Percentiles rank a stretch among this genome's conserved stretches.
Conservation (phyloP, 2,888 invertebrate genomes). For the Pollenia labialis region DNA sequence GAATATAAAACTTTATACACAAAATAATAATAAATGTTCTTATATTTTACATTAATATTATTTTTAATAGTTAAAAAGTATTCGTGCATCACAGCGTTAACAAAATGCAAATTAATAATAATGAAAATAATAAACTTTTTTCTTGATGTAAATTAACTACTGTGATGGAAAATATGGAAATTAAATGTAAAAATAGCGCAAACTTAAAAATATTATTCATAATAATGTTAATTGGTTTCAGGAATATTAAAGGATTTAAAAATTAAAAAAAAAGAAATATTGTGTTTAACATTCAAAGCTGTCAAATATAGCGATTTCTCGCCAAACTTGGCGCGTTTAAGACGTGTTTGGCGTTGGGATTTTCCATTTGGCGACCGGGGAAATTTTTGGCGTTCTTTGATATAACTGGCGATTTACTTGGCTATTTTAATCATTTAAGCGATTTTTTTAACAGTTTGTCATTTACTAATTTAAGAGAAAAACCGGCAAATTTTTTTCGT, state of each 20-base stretch:
- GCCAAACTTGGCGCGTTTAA: no score
- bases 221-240: background rate
- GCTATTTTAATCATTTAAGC: no score
- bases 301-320: no score
- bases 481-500: no score
- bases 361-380: no score
- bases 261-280: background rate
- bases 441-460: no score
- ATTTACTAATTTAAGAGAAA: no score
- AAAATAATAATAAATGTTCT: background rate
- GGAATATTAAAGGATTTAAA: background rate
- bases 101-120: conserved; percentile 9
- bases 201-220: background rate
- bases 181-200: background rate
- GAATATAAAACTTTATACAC: background rate
- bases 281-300: no score
- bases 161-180: background rate
- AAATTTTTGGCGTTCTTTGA: no score
- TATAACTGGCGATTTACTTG: no score
- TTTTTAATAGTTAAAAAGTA: conserved; percentile 25
- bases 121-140: background rate
- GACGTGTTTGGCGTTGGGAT: no score
- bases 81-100: conserved; percentile 16
- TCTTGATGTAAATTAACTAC: background rate
- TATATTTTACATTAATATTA: background rate